Percentiles rank a stretch among this genome's conserved stretches.
Conservation (phyloP, 2,797 vertebrate species). For the Botia kubotai region DNA sequence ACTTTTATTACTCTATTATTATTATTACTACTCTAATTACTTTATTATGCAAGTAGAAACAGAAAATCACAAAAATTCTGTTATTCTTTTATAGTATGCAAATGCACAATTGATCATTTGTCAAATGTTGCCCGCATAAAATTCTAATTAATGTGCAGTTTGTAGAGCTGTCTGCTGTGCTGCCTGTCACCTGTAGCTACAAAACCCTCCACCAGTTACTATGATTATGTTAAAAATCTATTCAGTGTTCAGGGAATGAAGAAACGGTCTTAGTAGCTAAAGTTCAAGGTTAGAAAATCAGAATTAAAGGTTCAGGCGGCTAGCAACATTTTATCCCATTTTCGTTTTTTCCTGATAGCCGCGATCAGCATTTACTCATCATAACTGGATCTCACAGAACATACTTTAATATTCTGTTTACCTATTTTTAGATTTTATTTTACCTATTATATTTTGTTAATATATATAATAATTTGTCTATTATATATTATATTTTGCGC, state of each 20-base stretch:
- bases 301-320: constrained; percentile 2
- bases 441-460: too few species aligned
- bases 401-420: too few species aligned
- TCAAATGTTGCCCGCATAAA: background rate
- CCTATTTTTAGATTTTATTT: too few species aligned
- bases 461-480: too few species aligned
- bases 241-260: constrained; percentile 43
- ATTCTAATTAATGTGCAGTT: background rate
- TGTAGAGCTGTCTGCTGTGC: constrained; percentile 59
- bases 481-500: too few species aligned
- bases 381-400: background rate
- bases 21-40: too few species aligned
- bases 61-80: background rate
- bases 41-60: constrained; percentile 2
- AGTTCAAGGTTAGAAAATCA: background rate
- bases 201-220: constrained; percentile 72
- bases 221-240: constrained; percentile 47
- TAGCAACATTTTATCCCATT: constrained; percentile 38
- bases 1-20: background rate
- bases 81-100: constrained; percentile 1
- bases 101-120: background rate
- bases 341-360: background rate
- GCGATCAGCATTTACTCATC: background rate
- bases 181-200: constrained; percentile 52
- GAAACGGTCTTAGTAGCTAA: background rate